Conservation (phyloP, 2,888 invertebrate genomes). For the Conistra vaccinii region DNA sequence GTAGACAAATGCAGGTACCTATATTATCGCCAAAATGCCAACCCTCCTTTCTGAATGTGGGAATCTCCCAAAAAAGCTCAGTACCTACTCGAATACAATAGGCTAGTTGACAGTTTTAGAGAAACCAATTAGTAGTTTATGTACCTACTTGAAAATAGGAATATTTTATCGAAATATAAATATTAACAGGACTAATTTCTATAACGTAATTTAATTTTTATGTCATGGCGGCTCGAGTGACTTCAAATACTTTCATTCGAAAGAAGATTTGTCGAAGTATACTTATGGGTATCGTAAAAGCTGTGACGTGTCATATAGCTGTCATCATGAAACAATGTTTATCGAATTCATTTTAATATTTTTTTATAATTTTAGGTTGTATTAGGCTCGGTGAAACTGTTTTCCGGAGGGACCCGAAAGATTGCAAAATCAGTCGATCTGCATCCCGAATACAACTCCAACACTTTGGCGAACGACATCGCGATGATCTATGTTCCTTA, state of each 20-base stretch:
- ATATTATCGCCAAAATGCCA: neutral
- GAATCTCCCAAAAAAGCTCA: neutral
- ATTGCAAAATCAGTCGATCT: constrained; percentile 1
- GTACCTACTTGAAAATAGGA: no score
- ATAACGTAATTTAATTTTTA: neutral
- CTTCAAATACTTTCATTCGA: no score
- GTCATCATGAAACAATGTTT: neutral
- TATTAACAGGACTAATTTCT: neutral
- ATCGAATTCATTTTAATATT: neutral
- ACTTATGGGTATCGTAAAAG: no score
- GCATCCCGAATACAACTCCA: constrained; percentile 42
- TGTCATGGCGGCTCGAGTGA: no score
- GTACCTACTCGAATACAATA: no score
- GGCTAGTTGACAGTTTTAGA: no score
- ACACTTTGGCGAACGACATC: constrained; percentile 42
- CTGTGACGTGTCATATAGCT: neutral
- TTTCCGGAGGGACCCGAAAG: constrained; percentile 40
- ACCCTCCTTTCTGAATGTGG: neutral
- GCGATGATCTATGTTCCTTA: constrained; percentile 31
- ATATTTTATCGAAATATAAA: no score
- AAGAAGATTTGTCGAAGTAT: no score
- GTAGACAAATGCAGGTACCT: constrained; percentile 20
- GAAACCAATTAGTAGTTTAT: no score
- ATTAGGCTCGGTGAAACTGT: constrained; percentile 35
- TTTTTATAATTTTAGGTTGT: constrained; percentile 40